Evolutionary conservation across 2,888 invertebrate genomes (phyloP).

Genomic region (Cremastinae sp.): DNA sequence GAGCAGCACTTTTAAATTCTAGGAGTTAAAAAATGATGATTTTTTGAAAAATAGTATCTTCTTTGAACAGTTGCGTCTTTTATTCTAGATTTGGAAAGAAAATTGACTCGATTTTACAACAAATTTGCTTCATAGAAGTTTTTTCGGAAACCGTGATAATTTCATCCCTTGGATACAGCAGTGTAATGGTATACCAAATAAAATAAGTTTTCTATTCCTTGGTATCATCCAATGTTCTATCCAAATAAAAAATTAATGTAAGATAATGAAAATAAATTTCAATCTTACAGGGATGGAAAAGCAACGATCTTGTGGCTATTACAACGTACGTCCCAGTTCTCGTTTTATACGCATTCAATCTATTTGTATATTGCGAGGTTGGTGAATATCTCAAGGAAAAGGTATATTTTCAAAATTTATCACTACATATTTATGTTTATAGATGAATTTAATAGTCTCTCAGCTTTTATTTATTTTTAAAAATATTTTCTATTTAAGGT

Average conservation of each 20-base stretch:
- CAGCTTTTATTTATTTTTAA: too few species aligned
- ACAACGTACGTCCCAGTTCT: constrained; percentile 45
- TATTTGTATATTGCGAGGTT: constrained; percentile 52
- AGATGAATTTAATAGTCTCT: too few species aligned
- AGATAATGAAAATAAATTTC: not conserved
- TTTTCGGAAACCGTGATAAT: constrained; percentile 72
- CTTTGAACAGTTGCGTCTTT: constrained; percentile 8
- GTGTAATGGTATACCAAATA: constrained; percentile 68
- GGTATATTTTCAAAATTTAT: constrained; percentile 65
- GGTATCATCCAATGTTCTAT: too few species aligned
- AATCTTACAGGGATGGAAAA: constrained; percentile 44
- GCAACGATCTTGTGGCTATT: constrained; percentile 29
- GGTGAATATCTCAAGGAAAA: constrained; percentile 70
- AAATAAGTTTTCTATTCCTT: not conserved
- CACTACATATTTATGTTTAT: too few species aligned
- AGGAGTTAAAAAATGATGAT: too few species aligned
- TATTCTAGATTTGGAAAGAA: constrained; percentile 18
- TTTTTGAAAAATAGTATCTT: too few species aligned
- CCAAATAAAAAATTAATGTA: too few species aligned
- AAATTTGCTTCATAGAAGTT: constrained; percentile 72
- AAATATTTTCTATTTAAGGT: too few species aligned
- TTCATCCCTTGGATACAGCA: constrained; percentile 73
- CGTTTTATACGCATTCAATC: constrained; percentile 32
- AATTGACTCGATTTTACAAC: constrained; percentile 69
- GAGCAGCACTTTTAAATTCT: too few species aligned